Evolutionary conservation across 2,113 vertebrate genomes (phyloP).

Genomic region (Gymnocephalus cernua): DNA sequence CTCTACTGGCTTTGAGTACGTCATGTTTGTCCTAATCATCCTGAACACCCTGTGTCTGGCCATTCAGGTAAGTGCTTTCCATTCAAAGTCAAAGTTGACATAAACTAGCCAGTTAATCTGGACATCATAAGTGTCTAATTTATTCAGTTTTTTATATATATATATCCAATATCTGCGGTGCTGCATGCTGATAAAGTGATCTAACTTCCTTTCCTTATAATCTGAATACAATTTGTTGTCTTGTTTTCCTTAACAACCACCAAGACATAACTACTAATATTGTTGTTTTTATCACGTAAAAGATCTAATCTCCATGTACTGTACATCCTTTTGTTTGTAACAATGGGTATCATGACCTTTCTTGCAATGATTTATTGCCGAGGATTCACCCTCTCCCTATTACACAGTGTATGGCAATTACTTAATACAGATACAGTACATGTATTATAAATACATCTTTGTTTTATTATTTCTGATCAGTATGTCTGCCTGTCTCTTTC

Average conservation of each 20-base stretch:
- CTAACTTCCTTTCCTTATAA: neutral
- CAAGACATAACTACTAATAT: neutral
- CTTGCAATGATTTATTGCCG: neutral
- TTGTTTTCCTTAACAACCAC: neutral
- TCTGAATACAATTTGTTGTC: neutral
- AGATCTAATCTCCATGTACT: neutral
- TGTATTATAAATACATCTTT: neutral
- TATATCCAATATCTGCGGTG: too few species aligned
- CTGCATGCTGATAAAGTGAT: neutral
- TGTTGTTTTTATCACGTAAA: neutral
- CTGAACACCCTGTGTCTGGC: constrained; percentile 99
- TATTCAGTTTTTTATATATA: too few species aligned
- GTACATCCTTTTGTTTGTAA: neutral
- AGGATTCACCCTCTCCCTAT: neutral
- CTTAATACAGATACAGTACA: neutral
- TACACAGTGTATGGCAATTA: neutral
- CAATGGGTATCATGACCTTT: neutral
- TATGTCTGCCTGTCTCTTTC: constrained; percentile 29
- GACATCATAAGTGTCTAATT: too few species aligned
- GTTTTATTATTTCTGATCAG: constrained; percentile 4
- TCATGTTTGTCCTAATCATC: constrained; percentile 99
- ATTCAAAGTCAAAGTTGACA: neutral
- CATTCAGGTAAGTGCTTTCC: constrained; percentile 91
- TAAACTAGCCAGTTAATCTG: neutral
- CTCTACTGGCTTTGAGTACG: constrained; percentile 97